Percentiles rank a stretch among this genome's conserved stretches.
These are phyloP conservation scores for Heliconius hortense DNA, from an alignment of 2,888 invertebrate species.

Conservation along the genomic window DNA sequence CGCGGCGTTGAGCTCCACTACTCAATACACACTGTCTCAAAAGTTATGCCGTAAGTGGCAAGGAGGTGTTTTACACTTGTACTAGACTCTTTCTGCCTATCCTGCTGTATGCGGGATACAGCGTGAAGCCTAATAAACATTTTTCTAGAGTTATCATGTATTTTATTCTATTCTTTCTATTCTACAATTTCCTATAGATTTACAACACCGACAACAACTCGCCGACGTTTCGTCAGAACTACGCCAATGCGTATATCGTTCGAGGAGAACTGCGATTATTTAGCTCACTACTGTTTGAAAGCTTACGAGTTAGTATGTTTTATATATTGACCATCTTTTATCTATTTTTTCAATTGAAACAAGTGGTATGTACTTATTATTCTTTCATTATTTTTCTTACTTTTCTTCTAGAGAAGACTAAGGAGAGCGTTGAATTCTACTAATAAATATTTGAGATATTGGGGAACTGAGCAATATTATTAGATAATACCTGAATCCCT, in stretches of 20 bases:
- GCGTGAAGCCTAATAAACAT: neutral
- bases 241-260: conserved; percentile 43
- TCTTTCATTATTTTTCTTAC: neutral
- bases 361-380: neutral
- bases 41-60: neutral
- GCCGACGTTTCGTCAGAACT: conserved; percentile 37
- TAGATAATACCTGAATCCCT: no score
- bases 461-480: no score
- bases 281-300: conserved; percentile 49
- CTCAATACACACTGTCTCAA: neutral
- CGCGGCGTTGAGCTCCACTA: neutral
- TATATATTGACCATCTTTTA: neutral
- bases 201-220: conserved; percentile 25
- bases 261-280: conserved; percentile 50
- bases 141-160: no score
- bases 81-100: neutral
- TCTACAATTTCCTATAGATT: conserved; percentile 16
- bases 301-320: conserved; percentile 48
- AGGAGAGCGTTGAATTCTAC: no score
- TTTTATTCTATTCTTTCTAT: neutral
- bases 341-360: neutral
- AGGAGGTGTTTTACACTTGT: neutral
- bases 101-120: neutral
- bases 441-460: no score
- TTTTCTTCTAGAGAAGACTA: no score